Evolutionary conservation across 1,140 invertebrate species (phyloP).

Genomic region (Bombus confusus): DNA sequence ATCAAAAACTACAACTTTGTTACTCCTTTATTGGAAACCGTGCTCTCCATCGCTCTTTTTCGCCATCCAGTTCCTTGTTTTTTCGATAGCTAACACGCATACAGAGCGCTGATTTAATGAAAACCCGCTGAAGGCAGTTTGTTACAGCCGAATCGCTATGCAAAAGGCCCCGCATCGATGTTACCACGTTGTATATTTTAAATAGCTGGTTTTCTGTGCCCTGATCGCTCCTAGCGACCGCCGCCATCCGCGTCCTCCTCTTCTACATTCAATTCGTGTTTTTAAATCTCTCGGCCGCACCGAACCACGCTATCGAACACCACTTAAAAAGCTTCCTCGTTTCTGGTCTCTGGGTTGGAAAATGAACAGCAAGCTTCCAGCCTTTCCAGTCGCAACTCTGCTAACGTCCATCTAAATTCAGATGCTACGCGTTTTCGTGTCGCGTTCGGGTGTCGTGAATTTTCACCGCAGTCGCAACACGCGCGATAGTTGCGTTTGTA

Average conservation of each 20-base stretch:
- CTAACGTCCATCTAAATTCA: background rate
- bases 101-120: background rate
- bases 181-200: conserved; percentile 6
- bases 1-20: background rate
- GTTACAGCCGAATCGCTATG: background rate
- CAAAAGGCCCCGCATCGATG: conserved; percentile 6
- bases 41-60: background rate
- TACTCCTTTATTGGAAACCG: background rate
- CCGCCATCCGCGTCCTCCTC: background rate
- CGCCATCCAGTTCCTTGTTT: too few relatives aligned
- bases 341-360: background rate
- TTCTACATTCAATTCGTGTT: background rate
- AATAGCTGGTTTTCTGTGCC: background rate
- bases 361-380: background rate
- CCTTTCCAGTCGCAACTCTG: background rate
- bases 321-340: background rate
- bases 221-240: background rate
- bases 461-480: background rate
- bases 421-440: background rate
- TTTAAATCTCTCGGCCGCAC: background rate
- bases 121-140: background rate
- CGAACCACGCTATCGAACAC: too few relatives aligned
- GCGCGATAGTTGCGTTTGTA: background rate
- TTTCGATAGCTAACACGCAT: background rate
- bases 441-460: background rate